phyloP scores from a whole-genome alignment of 92 coral and sea anemone genomes.

The Diadumene lineata region DNA sequence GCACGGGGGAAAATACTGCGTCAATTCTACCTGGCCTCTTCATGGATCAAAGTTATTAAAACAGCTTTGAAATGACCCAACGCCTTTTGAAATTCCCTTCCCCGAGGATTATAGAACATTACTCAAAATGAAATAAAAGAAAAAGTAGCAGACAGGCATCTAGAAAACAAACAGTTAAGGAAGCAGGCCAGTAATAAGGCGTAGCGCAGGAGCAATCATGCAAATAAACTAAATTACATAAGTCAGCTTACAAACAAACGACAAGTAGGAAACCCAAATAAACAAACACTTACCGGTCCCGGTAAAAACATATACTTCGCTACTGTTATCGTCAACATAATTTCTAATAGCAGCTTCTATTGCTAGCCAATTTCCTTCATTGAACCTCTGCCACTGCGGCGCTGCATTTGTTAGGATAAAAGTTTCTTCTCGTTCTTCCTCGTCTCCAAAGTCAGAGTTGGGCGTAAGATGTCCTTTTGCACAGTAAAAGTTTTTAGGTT shows the following conservation, averaged over 20 bases:
- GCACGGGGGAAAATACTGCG: no score
- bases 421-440: conserved; percentile 7
- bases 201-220: no score
- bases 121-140: no score
- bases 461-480: conserved; percentile 38
- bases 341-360: conserved; percentile 16
- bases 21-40: no score
- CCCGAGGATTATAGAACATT: no score
- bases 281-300: conserved; percentile 9
- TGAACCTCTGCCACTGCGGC: conserved; percentile 35
- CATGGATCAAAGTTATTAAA: no score
- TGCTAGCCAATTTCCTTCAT: conserved; percentile 18
- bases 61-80: no score
- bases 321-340: background rate
- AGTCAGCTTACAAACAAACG: background rate
- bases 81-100: no score
- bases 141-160: no score
- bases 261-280: background rate
- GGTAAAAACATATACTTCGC: conserved; percentile 1
- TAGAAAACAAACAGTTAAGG: no score
- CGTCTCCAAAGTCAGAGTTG: conserved; percentile 19
- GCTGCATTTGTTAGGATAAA: conserved; percentile 32
- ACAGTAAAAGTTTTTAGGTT: conserved; percentile 10
- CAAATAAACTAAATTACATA: no score
- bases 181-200: no score